Conservation (phyloP, 1,140 invertebrate species). For the Dreissena polymorpha region DNA sequence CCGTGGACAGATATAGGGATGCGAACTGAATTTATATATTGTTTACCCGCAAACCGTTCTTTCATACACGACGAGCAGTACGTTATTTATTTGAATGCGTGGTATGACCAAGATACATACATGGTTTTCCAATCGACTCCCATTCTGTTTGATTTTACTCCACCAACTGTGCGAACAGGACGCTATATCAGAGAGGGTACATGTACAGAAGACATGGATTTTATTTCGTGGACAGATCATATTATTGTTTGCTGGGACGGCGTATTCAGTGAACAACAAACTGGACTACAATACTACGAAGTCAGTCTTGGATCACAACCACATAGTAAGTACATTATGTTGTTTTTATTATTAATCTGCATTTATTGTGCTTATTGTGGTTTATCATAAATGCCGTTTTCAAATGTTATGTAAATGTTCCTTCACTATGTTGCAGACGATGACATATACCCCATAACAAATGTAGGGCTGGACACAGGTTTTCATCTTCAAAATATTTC, state of each 20-base stretch:
- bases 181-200: background rate
- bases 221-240: background rate
- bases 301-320: background rate
- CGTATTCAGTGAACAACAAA: constrained; percentile 51
- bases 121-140: background rate
- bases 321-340: background rate
- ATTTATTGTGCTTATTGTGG: background rate
- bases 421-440: constrained; percentile 44
- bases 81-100: constrained; percentile 3
- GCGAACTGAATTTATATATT: background rate
- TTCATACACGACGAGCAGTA: background rate
- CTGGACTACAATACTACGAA: constrained; percentile 6
- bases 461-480: constrained; percentile 31
- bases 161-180: constrained; percentile 7
- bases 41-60: background rate
- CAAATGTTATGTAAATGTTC: background rate
- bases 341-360: background rate
- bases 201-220: constrained; percentile 7
- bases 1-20: constrained; percentile 30
- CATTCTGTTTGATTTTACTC: constrained; percentile 5
- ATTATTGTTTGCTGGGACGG: constrained; percentile 51
- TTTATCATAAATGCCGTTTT: background rate
- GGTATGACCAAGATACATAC: background rate
- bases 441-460: constrained; percentile 26
- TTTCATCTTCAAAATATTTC: constrained; percentile 5